phyloP scores from a whole-genome alignment of 2,888 invertebrate genomes.

The Drosophila histrio region DNA sequence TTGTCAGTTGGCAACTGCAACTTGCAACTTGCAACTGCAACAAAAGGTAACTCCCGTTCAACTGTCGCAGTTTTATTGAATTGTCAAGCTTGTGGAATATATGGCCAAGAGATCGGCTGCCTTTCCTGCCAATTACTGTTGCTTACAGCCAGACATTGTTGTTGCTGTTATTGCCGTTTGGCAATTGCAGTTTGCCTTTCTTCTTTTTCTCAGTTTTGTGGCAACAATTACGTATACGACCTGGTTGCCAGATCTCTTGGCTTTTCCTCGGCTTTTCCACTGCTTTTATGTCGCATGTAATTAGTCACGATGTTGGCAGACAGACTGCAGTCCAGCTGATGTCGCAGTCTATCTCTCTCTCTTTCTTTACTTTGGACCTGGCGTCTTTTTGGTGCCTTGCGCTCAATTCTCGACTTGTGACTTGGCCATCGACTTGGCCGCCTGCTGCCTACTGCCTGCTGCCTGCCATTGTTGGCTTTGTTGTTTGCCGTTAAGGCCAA shows the following conservation, averaged over 20 bases:
- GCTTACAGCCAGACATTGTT: conserved; percentile 38
- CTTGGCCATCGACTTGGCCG: conserved; percentile 52
- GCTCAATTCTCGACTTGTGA: conserved; percentile 52
- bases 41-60: conserved; percentile 25
- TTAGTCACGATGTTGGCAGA: conserved; percentile 78
- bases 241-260: conserved; percentile 33
- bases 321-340: conserved; percentile 69
- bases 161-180: conserved; percentile 39
- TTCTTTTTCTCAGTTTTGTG: conserved; percentile 25
- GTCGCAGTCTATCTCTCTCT: conserved; percentile 24
- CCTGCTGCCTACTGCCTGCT: conserved; percentile 10
- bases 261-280: conserved; percentile 48
- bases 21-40: conserved; percentile 1
- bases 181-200: conserved; percentile 49
- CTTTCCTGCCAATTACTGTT: conserved; percentile 67
- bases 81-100: conserved; percentile 61
- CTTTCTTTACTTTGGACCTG: conserved; percentile 1
- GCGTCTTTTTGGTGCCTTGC: conserved; percentile 22
- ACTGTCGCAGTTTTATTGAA: conserved; percentile 68
- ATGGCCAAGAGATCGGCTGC: conserved; percentile 40
- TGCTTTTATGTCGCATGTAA: conserved; percentile 76
- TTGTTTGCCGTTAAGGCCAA: conserved; percentile 67
- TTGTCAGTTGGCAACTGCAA: conserved; percentile 25
- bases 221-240: conserved; percentile 72
- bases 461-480: conserved; percentile 49